Base-by-base conservation (phyloP, 2,797 vertebrate species). In the Philypnodon macrostomus region DNA sequence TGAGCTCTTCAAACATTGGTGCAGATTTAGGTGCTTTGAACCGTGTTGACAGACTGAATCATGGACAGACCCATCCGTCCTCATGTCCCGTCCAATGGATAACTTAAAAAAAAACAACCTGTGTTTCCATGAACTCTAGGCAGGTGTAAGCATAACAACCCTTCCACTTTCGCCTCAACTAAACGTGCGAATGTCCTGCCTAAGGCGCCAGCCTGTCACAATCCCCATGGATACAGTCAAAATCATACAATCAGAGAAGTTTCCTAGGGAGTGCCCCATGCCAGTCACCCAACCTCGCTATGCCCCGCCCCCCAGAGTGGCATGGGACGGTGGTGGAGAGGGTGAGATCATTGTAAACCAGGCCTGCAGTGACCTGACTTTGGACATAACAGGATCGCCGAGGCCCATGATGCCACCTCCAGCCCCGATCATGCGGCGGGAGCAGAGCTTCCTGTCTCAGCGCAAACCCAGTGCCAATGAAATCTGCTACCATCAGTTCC, bases 141-240 rank as follows among this genome's bases (percentile, higher is more conserved):
- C 69, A 47, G 51, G 55, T 50, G 36, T 70, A 50, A 67, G 46
- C 32, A n/a, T 51, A 62, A 77, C 55, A 51, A 69, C 58, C 41
- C 19, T 68, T 68, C 58, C 53, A 58, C 47, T 34, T 41, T 58
- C 44, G 34, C 63, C 58, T 60, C 31, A 47, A 34, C 44, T 27
- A 27, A 51, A 29, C 46, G 73, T 73, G 72, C 70, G 83, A 86
- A 97, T 99, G 96, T 96, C 95, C 88, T 99, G 96, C 89, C 92
- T 99, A 83, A 90, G 95, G 85, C 95, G 94, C 63, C 95, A 96
- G 85, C 91, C 95, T 58, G 92, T 97, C 86, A 90, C 95, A 89
- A 93, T 99, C 87, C 95, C 95, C 62, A 99, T 99, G 96, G 96
- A 98, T 87, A 95, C 95, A 13, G 94, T 97, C 89, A 98, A 98